A percentile compares a stretch with the other conserved stretches of the same genome.
phyloP scores from a whole-genome alignment of 2,113 vertebrate species.

The Mesoclemmys tuberculata region DNA sequence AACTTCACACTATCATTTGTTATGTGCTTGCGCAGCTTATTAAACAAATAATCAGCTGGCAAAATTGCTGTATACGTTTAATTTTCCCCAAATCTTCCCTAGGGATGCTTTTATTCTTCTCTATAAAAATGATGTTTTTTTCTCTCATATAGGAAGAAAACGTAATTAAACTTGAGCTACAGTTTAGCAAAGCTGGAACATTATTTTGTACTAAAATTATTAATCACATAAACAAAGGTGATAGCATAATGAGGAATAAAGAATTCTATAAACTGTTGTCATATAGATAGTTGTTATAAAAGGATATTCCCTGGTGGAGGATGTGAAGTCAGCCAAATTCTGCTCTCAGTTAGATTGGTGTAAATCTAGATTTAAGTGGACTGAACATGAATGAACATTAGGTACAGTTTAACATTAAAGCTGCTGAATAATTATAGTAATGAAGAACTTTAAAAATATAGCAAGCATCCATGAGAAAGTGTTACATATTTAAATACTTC shows the following conservation, averaged over 20 bases:
- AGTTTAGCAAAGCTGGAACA: slow-evolving; percentile 54
- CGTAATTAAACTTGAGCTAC: slow-evolving; percentile 66
- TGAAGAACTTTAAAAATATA: background rate
- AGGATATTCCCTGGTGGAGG: background rate
- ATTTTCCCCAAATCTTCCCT: slow-evolving; percentile 56
- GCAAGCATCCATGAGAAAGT: background rate
- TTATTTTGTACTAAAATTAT: slow-evolving; percentile 52
- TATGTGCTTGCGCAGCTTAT: slow-evolving; percentile 13
- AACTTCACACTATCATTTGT: background rate
- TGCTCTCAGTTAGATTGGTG: background rate
- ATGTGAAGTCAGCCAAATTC: background rate
- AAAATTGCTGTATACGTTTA: slow-evolving; percentile 16
- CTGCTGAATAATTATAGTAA: background rate
- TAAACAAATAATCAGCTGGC: slow-evolving; percentile 32
- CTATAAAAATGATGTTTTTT: slow-evolving; percentile 17
- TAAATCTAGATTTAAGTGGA: background rate
- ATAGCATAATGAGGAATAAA: slow-evolving; percentile 40
- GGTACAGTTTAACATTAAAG: background rate
- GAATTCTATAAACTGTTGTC: background rate
- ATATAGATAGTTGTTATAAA: background rate
- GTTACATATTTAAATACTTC: background rate
- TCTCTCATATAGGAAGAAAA: slow-evolving; percentile 5
- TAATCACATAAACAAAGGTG: slow-evolving; percentile 40
- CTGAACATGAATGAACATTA: background rate
- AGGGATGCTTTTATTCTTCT: slow-evolving; percentile 32